Base-by-base conservation (phyloP, 2,797 vertebrate genomes). In the Gadopsis bispinosus region DNA sequence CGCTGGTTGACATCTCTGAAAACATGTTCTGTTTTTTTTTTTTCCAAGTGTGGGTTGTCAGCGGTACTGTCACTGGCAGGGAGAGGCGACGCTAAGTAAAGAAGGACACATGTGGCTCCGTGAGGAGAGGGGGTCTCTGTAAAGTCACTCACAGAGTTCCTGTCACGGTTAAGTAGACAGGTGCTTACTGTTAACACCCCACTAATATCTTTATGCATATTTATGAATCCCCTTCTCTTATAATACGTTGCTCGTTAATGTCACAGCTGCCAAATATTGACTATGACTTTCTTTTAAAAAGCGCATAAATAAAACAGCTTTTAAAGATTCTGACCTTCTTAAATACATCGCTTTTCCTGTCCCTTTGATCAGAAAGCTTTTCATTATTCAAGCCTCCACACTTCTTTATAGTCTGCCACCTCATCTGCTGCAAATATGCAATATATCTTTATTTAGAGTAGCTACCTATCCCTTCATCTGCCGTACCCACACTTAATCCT, bases 161-260 rank as follows among this genome's bases (percentile, higher is more conserved):
- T 97, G 96, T 97, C 97, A 97, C 89, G 94, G 96, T 96, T 97
- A 97, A 97, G 96, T 97, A 98, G 96, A 97, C 96, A 96, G 96
- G 96, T 97, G 96, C 96, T 97, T 97, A 97, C 96, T 96, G 95
- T 96, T 97, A 97, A 97, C 96, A 96, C 97, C 96, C 96, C 96
- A 96, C 96, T 97, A 97, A 97, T 97, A 97, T 95, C 95, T 96
- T 96, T 95, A 96, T 98, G 96, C 97, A 97, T 97, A 97, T 97
- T 97, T 97, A 97, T 97, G 96, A 97, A 93, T 94, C 95, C 94
- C 96, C 95, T 95, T 95, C 95, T 87, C 84, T 96, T 95, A 94
- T 94, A 97, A 97, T 96, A 95, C 95, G 93, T 95, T 95, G 96
- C 96, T 96, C 96, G 95, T 97, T 97, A 97, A 97, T 97, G 96